Base-by-base conservation (phyloP, 1,140 invertebrate species). In the Dendroctonus valens region DNA sequence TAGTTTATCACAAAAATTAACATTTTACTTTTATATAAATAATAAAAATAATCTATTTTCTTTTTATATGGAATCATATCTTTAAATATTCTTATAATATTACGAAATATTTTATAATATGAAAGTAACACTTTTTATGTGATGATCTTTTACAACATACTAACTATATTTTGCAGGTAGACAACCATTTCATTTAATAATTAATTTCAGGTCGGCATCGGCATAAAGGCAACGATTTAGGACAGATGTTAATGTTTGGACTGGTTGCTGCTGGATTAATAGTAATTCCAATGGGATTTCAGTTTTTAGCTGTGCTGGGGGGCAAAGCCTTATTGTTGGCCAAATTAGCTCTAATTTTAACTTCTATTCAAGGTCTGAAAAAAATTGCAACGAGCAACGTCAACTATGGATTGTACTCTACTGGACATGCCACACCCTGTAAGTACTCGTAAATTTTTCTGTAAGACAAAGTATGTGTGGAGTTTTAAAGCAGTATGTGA, bases 311-410 rank as follows among this genome's bases (percentile, higher is more conserved):
- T 0, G 87, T 91, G 0, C 78, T 91, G 0, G 89, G 89, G 8
- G 89, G 89, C 37, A 91, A 91, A 78, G 89, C 89, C 0, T 72
- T 91, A 0, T 71, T 91, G 0, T 74, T 91, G 46, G 87, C 89
- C 0, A 91, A 91, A 79, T 85, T 91, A 83, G 89, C 89, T 0
- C 75, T 91, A 3, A 83, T 91, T n/a, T 74, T 91, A 0, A 87
- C 89, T 7, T 88, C 88, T 0, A 90, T 91, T 63, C 89, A 90
- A 73, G 89, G 89, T 5, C 75, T 91, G 5, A 91, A 90, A 67
- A 78, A 76, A 71, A 75, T 78, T 37, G 77, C 77, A 7, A 77
- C 74, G 0, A 77, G 75, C 63, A 67, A 74, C 42, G 40, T 77
- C 4, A 77, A 77, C 68, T 78, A 78, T 62, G 77, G 77, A 38